Base-by-base conservation (phyloP, 2,888 invertebrate genomes). In the Cheilosia variabilis region DNA sequence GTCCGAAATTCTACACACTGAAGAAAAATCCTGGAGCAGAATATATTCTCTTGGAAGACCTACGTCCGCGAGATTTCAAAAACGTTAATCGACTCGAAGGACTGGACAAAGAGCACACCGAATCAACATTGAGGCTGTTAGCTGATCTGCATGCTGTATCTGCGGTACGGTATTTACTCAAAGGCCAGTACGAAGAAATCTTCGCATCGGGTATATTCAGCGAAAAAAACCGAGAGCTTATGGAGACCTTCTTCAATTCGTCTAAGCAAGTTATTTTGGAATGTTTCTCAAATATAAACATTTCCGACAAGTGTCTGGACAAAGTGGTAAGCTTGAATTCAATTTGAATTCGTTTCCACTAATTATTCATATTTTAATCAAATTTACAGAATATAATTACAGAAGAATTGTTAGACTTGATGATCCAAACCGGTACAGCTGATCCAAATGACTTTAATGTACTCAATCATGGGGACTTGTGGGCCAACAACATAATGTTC, bases 141-240 rank as follows among this genome's bases (percentile, higher is more conserved):
- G 90, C 91, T 3, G 88, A 91, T 34, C 87, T 90, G 50, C 91
- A 92, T 89, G 92, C 91, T 1, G 90, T 89, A 0, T 91, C 92
- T 0, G 91, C 89, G 0, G 88, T 89, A 17, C 87, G 81, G 6
- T 89, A 88, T 1, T 89, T 87, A 37, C 45, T 73, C 0, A 68
- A 88, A 50, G 91, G 90, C 7, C 31, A 69, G 6, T 90, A 88
- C 66, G 87, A 88, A 9, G 69, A 76, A 2, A 2, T 41, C 7
- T 31, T 19, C 65, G 13, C 82, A 17, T 69, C 76, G 2, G 87
- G 89, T n/a, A 87, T 88, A 22, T 89, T 90, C 13, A 72, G 69
- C 1, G 50, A 58, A 15, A 88, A 88, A 17, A 65, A 78, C 7
- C 73, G 75, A 4, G 87, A 87, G 7, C 57, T 87, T 68, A 47